A percentile compares a stretch with the other conserved stretches of the same genome.
Conservation (phyloP, 2,113 vertebrate genomes). For the Pelobates fuscus region DNA sequence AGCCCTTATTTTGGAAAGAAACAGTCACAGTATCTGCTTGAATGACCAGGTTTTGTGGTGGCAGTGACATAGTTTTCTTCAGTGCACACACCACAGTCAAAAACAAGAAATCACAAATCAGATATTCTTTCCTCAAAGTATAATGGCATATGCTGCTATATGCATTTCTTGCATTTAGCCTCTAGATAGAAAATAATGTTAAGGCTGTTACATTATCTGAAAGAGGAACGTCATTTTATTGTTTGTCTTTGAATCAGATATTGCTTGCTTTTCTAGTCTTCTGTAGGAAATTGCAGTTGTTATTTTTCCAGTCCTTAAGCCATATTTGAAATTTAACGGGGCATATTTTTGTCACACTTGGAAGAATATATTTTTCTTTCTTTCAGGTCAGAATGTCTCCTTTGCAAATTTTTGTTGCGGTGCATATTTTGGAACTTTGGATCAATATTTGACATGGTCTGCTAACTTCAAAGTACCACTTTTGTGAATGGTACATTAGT, state of each 20-base stretch:
- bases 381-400: conserved; percentile 33
- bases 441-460: conserved; percentile 48
- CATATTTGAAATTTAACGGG: conserved; percentile 12
- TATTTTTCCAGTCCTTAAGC: conserved; percentile 15
- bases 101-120: no score
- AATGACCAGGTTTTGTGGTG: no score
- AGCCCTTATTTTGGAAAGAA: no score
- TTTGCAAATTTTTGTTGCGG: conserved; percentile 37
- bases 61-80: no score
- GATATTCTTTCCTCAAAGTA: no score
- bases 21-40: no score
- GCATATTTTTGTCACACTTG: conserved; percentile 27
- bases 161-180: no score
- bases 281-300: background rate
- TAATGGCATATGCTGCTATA: no score
- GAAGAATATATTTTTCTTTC: conserved; percentile 28
- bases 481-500: conserved; percentile 38
- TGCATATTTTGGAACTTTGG: conserved; percentile 25
- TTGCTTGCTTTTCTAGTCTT: background rate
- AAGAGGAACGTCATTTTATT: no score
- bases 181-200: no score
- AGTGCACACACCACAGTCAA: no score
- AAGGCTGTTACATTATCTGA: no score
- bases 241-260: background rate
- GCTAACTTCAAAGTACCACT: conserved; percentile 44